These are phyloP conservation scores for Emberiza fucata DNA, from an alignment of 2,113 vertebrate species.

Conservation along the genomic window DNA sequence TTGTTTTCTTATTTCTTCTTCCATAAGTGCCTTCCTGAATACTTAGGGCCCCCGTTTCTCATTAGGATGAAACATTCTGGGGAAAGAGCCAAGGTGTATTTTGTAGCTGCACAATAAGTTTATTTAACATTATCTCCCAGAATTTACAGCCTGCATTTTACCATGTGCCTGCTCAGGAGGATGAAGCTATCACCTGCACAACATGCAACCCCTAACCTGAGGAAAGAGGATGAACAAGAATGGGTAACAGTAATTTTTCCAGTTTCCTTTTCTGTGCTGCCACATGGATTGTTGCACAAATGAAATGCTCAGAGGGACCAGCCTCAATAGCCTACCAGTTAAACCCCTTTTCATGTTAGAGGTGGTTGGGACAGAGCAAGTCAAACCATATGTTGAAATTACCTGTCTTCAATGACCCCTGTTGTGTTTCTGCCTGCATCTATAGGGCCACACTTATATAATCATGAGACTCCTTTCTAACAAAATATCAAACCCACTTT, in stretches of 20 bases:
- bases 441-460: background rate
- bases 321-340: background rate
- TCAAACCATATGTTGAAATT: background rate
- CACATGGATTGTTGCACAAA: background rate
- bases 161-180: background rate
- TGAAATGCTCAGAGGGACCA: background rate
- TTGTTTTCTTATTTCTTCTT: background rate
- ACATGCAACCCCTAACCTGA: rapidly evolving
- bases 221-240: background rate
- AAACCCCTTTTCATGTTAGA: background rate
- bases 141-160: background rate
- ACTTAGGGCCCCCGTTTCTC: background rate
- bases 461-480: background rate
- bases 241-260: background rate
- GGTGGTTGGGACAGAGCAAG: background rate
- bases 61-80: background rate
- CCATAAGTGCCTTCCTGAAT: background rate
- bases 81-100: background rate
- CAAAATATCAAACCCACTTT: background rate
- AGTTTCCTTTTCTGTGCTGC: background rate
- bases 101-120: background rate
- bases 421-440: rapidly evolving
- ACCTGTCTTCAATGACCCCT: background rate
- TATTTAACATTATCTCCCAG: background rate
- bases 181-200: background rate